Base-by-base conservation (phyloP, 1,140 invertebrate species). In the Drosophila subpulchrella region DNA sequence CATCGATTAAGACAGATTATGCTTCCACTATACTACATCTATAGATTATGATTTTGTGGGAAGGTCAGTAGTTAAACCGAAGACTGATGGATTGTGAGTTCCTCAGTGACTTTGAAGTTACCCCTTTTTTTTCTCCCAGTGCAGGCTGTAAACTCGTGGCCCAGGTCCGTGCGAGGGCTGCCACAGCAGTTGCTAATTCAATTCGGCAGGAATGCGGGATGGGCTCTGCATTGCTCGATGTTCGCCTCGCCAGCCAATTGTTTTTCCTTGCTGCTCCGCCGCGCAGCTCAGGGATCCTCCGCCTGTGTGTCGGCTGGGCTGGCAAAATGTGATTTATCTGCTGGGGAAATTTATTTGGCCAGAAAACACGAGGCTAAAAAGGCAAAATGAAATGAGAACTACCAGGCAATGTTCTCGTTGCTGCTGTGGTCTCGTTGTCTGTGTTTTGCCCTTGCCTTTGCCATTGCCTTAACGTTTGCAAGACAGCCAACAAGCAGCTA, bases 301-400 rank as follows among this genome's bases (percentile, higher is more conserved):
- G 6, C 20, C n/a, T n/a, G 42, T 30, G 4, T 32, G 38, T 17
- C n/a, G 41, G 41, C 41, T 42, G 15, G 34, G 20, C 34, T 38
- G 34, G 56, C 46, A 56, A 78, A 78, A 78, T 78, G 74, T 78
- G 75, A 78, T 78, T 78, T 78, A 78, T 78, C 74, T 78, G 74
- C 48, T 71, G 42, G 53, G 57, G 50, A 77, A 78, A 78, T 78
- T 78, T 77, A 78, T 77, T 78, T 77, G 65, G 41, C 50, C 68
- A 62, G 48, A 34, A 61, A 42, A 71, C 67, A 72, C 65, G 47
- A 48, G 30, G 72, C 61, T 46, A 67, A 59, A 76, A 77, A 77
- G 65, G 57, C 73, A 36, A 70, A 76, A 70, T 47, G 73, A 70
- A 77, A 77, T 77, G 57, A 71, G 55, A 67, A 47, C 71, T 67